Evolutionary conservation across 2,888 invertebrate genomes (phyloP).

Genomic region (Lamellibrachia satsuma): DNA sequence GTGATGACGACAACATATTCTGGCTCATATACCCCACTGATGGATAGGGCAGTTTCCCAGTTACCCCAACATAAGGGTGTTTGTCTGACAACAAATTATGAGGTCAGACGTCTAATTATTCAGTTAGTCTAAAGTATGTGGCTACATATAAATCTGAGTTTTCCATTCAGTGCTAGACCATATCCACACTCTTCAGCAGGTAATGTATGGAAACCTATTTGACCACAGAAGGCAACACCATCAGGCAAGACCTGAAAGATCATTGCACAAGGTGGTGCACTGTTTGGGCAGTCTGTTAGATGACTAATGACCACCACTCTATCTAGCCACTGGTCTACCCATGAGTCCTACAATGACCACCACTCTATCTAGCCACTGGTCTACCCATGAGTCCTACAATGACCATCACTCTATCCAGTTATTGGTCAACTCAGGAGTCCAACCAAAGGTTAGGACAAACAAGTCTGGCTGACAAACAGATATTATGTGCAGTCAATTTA

Average conservation of each 20-base stretch:
- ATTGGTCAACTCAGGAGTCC: background rate
- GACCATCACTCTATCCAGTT: background rate
- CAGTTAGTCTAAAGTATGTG: background rate
- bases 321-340: background rate
- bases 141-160: background rate
- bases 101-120: background rate
- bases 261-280: background rate
- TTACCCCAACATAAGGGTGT: background rate
- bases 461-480: too few species aligned
- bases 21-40: background rate
- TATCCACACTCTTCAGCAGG: background rate
- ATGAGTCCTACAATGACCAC: background rate
- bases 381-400: background rate
- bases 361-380: background rate
- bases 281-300: background rate
- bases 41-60: background rate
- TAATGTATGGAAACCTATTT: background rate
- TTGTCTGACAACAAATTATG: background rate
- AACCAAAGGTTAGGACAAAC: background rate
- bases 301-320: background rate
- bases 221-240: background rate
- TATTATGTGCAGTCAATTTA: too few species aligned
- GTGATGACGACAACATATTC: background rate
- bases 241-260: background rate
- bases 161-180: background rate